Conservation (phyloP, 2,888 invertebrate species). For the Drosophila cyrtoloma region DNA sequence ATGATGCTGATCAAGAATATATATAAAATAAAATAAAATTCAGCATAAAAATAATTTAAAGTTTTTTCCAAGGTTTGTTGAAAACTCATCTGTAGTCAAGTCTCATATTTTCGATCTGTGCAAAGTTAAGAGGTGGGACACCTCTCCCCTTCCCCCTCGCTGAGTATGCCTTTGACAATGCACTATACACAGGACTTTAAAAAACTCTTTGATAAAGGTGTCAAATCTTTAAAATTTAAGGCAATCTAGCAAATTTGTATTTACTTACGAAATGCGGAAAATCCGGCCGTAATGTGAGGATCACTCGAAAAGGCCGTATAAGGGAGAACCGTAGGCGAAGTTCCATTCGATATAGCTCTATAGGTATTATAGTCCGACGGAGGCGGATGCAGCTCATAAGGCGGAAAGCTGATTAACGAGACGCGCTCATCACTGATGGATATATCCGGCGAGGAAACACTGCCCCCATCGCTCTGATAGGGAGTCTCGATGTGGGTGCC, state of each 20-base stretch:
- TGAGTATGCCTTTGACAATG: background rate
- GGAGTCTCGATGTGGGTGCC: conserved; percentile 73
- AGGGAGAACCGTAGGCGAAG: conserved; percentile 60
- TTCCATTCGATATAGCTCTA: conserved; percentile 28
- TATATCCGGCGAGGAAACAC: conserved; percentile 83
- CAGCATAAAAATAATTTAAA: background rate
- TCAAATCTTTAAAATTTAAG: background rate
- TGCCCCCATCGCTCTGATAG: conserved; percentile 84
- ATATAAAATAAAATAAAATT: background rate
- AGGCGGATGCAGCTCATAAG: conserved; percentile 57
- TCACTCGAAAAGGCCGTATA: conserved; percentile 81
- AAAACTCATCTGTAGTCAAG: background rate
- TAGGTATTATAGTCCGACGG: conserved; percentile 55
- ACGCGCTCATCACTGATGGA: conserved; percentile 82
- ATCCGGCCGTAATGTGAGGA: conserved; percentile 83
- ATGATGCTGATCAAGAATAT: background rate
- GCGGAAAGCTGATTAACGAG: conserved; percentile 57
- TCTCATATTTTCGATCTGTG: background rate
- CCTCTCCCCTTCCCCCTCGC: background rate
- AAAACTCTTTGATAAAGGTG: background rate
- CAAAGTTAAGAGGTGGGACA: background rate
- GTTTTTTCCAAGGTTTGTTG: background rate
- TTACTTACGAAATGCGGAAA: conserved; percentile 85
- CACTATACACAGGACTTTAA: background rate
- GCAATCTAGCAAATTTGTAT: background rate